Evolutionary conservation across 2,888 invertebrate genomes (phyloP).

Genomic region (Cosmia pyralina): DNA sequence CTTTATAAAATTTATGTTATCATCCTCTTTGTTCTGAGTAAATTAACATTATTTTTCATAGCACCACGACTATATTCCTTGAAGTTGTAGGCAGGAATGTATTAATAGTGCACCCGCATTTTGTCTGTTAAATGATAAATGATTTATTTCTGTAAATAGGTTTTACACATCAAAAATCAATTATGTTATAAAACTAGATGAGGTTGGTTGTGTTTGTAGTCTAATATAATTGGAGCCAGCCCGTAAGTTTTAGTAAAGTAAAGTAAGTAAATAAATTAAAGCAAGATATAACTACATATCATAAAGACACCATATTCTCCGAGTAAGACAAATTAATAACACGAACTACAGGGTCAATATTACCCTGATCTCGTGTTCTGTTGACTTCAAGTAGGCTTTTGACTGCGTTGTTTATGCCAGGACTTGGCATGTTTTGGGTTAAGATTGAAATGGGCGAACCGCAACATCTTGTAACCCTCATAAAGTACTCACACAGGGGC

Average conservation of each 20-base stretch:
- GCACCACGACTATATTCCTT: neutral
- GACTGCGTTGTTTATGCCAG: conserved; percentile 43
- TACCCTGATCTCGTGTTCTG: conserved; percentile 35
- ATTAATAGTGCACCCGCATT: neutral
- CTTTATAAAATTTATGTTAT: neutral
- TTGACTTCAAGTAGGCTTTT: conserved; percentile 47
- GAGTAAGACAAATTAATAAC: conserved; percentile 21
- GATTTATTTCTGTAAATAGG: neutral
- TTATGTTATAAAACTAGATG: neutral
- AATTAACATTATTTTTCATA: neutral
- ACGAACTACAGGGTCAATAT: conserved; percentile 8
- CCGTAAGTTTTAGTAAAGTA: neutral
- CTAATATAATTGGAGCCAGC: neutral
- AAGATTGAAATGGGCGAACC: conserved; percentile 47
- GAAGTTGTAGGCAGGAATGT: neutral
- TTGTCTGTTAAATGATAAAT: too few relatives aligned
- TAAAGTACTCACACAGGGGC: conserved; percentile 46
- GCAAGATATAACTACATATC: neutral
- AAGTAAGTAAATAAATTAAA: neutral
- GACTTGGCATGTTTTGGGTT: conserved; percentile 46
- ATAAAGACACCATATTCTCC: neutral
- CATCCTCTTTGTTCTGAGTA: neutral
- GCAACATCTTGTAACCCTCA: conserved; percentile 59
- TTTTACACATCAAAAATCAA: neutral
- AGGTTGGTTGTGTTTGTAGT: neutral